phyloP scores from a whole-genome alignment of 2,888 invertebrate genomes.

The Pachydiplax longipennis region DNA sequence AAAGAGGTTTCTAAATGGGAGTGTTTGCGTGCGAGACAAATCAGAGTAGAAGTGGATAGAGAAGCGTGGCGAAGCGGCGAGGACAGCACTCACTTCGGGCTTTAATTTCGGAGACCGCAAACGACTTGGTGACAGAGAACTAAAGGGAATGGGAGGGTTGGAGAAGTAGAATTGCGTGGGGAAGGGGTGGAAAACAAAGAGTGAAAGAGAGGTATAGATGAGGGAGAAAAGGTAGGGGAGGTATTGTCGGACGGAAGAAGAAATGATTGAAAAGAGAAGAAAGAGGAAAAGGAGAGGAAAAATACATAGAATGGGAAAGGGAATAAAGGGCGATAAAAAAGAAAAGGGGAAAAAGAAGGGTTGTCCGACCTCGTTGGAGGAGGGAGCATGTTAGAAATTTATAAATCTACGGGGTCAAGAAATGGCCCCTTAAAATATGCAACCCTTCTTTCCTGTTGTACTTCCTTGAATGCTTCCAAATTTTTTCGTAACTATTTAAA shows the following conservation, averaged over 20 bases:
- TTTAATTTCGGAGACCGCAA: constrained; percentile 38
- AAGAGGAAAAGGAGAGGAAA: neutral
- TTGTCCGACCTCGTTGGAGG: too few species aligned
- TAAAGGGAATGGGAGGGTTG: neutral
- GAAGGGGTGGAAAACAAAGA: neutral
- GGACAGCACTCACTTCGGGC: constrained; percentile 15
- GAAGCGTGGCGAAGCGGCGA: neutral
- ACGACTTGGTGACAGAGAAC: neutral
- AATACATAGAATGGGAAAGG: neutral
- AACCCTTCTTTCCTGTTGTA: too few species aligned
- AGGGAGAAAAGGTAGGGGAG: neutral
- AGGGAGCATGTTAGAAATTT: too few species aligned
- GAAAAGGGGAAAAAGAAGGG: neutral
- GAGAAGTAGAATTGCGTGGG: too few species aligned
- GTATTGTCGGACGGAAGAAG: neutral
- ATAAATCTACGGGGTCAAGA: too few species aligned
- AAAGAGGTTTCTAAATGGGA: neutral
- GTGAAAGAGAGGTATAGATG: neutral
- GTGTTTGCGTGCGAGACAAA: neutral
- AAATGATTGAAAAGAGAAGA: neutral
- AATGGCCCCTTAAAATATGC: too few species aligned
- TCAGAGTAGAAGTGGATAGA: neutral
- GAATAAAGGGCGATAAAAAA: neutral
- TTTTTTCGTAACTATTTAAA: too few species aligned
- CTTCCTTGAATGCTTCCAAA: too few species aligned